A percentile compares a stretch with the other conserved stretches of the same genome.
These are phyloP conservation scores for Nibea coibor DNA, from an alignment of 2,113 vertebrate species.

Conservation along the genomic window DNA sequence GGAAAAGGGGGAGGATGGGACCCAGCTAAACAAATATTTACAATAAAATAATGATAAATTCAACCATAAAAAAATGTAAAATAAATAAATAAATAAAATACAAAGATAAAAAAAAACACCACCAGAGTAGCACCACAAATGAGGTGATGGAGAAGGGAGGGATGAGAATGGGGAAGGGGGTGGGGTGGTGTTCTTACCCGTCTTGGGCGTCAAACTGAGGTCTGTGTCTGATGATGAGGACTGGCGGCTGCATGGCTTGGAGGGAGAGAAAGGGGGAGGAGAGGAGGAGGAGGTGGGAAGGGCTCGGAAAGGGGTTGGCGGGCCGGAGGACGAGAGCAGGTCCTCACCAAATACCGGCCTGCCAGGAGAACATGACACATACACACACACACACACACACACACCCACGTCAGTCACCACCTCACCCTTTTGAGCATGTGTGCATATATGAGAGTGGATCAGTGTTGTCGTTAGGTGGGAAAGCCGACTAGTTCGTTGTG, in stretches of 20 bases:
- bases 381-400: constrained; percentile 87
- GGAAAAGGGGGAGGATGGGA: constrained; percentile 21
- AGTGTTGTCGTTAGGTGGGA: constrained; percentile 22
- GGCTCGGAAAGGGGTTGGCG: constrained; percentile 99
- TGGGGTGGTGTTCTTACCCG: constrained; percentile 90
- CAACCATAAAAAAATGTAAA: constrained; percentile 11
- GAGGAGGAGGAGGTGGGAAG: constrained; percentile 99
- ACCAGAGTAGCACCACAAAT: constrained; percentile 71
- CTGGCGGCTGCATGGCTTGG: constrained; percentile 99
- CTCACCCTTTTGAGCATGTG: constrained; percentile 47
- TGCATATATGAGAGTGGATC: constrained; percentile 26
- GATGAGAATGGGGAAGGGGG: constrained; percentile 30
- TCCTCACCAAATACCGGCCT: constrained; percentile 99
- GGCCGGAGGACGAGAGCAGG: constrained; percentile 96
- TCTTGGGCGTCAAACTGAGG: constrained; percentile 99
- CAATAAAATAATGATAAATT: constrained; percentile 63
- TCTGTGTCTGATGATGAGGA: constrained; percentile 99
- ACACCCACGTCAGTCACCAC: constrained; percentile 62
- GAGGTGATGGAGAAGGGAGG: constrained; percentile 41
- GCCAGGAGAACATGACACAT: constrained; percentile 94
- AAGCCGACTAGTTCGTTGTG: constrained; percentile 32
- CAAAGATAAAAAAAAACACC: constrained; percentile 30
- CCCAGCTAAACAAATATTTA: constrained; percentile 55
- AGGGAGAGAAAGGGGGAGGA: constrained; percentile 99
- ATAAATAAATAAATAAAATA: background rate